These are phyloP conservation scores for Brienomyrus longianalis DNA, from an alignment of 2,113 vertebrate genomes.

Conservation along the genomic window DNA sequence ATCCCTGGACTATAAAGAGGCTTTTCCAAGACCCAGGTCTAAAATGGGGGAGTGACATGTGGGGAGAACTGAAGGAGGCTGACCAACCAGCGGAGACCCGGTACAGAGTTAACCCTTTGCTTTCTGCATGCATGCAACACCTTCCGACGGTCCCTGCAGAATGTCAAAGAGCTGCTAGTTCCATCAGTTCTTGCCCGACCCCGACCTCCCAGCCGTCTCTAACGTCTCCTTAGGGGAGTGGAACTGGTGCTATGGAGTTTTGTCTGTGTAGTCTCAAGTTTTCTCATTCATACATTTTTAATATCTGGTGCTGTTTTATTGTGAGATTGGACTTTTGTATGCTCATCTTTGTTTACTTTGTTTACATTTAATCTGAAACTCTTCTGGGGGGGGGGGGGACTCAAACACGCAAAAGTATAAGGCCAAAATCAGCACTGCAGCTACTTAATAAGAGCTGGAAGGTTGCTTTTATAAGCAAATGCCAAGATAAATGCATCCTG, in stretches of 20 bases:
- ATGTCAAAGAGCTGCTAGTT: conserved; percentile 1
- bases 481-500: neutral
- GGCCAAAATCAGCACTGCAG: conserved; percentile 36
- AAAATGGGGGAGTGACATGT: neutral
- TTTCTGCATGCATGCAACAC: conserved; percentile 6
- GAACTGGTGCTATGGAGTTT: conserved; percentile 58
- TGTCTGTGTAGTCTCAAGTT: conserved; percentile 46
- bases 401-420: conserved; percentile 25
- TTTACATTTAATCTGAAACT: conserved; percentile 48
- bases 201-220: conserved; percentile 51
- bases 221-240: conserved; percentile 33
- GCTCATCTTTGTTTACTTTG: conserved; percentile 42
- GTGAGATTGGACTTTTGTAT: conserved; percentile 32
- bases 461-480: neutral
- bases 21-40: neutral
- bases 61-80: neutral
- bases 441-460: neutral
- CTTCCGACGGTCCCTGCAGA: neutral
- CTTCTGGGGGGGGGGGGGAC: conserved; percentile 10
- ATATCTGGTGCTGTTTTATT: conserved; percentile 66
- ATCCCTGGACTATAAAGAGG: neutral
- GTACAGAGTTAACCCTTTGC: neutral
- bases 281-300: conserved; percentile 54
- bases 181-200: conserved; percentile 9
- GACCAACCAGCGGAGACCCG: neutral